A percentile compares a stretch with the other conserved stretches of the same genome.
These are phyloP conservation scores for Chiloscyllium punctatum DNA, from an alignment of 2,797 vertebrate genomes.

Conservation along the genomic window DNA sequence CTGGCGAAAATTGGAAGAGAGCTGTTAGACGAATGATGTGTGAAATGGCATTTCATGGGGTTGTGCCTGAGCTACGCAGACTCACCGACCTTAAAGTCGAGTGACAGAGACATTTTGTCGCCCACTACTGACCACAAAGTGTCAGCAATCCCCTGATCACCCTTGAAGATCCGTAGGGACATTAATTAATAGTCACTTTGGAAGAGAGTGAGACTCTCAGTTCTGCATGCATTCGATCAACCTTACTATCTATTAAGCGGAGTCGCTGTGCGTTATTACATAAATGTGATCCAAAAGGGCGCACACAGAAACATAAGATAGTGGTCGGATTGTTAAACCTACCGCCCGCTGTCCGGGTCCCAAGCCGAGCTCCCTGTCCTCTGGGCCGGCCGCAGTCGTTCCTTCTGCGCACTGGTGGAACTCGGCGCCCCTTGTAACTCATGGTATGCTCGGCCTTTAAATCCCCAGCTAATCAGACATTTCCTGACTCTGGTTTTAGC, in stretches of 20 bases:
- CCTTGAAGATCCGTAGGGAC: neutral
- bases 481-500: conserved; percentile 6
- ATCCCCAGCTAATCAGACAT: conserved; percentile 31
- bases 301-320: neutral
- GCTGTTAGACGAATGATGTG: neutral
- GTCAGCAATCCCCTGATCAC: conserved; percentile 17
- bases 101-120: conserved; percentile 31
- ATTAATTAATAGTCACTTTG: conserved; percentile 8
- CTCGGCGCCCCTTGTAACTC: neutral
- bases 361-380: neutral
- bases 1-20: neutral
- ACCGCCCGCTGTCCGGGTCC: neutral
- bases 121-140: conserved; percentile 24
- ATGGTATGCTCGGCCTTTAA: neutral
- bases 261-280: neutral
- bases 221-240: neutral
- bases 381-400: neutral
- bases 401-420: neutral
- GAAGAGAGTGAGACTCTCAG: neutral
- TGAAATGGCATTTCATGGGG: neutral
- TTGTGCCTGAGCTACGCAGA: neutral
- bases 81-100: neutral
- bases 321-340: neutral
- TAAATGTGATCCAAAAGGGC: neutral
- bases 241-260: neutral